Evolutionary conservation across 2,797 vertebrate genomes (phyloP).

Genomic region (Arvicola amphibius): DNA sequence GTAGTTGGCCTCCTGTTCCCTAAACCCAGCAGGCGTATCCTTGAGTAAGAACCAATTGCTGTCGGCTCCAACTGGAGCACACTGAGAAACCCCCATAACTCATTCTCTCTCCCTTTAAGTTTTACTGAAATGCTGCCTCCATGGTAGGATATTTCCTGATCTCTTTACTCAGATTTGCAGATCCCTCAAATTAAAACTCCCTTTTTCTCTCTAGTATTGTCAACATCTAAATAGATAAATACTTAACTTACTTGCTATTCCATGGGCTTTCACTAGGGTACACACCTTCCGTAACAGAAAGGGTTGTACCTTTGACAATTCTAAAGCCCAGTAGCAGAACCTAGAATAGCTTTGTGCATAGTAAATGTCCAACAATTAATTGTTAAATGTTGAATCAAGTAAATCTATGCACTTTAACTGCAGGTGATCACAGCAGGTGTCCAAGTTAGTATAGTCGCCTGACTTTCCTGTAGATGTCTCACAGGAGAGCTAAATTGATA

Average conservation of each 20-base stretch:
- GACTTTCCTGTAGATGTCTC: not conserved
- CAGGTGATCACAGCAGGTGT: not conserved
- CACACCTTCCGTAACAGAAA: not conserved
- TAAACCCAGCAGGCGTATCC: not conserved
- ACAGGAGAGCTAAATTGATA: not conserved
- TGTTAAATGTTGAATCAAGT: not conserved
- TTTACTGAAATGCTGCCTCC: not conserved
- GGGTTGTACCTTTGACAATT: not conserved
- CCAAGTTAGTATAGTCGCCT: not conserved
- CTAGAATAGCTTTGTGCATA: not conserved
- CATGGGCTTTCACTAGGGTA: not conserved
- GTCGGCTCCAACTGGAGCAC: not conserved
- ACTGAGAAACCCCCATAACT: not conserved
- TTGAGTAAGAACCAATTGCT: not conserved
- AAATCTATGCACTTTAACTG: not conserved
- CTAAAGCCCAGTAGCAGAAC: not conserved
- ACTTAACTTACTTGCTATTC: not conserved
- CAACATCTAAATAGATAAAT: not conserved
- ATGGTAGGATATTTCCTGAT: not conserved
- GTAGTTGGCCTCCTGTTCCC: no score
- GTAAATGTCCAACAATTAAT: not conserved
- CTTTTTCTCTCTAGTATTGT: not conserved
- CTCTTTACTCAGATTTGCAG: not conserved
- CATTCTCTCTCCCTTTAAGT: not conserved
- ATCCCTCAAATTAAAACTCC: not conserved